Evolutionary conservation across 1,140 invertebrate genomes (phyloP), one percentile per base, ranked within the genome.

Genomic region (Chlorops oryzae): DNA sequence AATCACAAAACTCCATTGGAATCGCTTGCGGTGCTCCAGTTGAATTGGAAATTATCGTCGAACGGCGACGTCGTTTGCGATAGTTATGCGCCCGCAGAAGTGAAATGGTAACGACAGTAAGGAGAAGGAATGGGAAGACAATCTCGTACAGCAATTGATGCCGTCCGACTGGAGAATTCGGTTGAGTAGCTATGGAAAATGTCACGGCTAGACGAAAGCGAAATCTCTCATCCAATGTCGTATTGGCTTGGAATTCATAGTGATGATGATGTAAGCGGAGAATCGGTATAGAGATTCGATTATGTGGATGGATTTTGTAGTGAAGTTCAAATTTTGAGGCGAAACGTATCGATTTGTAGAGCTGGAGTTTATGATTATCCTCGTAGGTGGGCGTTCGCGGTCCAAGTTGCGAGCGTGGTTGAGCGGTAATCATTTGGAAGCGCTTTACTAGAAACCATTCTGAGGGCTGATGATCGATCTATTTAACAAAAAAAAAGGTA

Each of bases 341-440:
- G 49, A 59, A 70, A 22, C 60, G 60, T 22, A 72, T 32, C 0
- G 55, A 58, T n/a, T 55, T 47, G 38, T 59, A 72, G 2, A 62
- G 42, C 25, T 60, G 58, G n/a, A 70, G 27, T 23, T 69, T 70
- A 23, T 70, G 59, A 0, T 38, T 49, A 40, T 70, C 64, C 43
- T 68, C 65, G 24, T 64, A 71, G 5, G 24, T 49, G 0, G 68
- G 57, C 42, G 48, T 18, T 5, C 9, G 56, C 46, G 47, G 6
- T 2, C 52, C 41, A 0, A 52, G 49, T 40, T 46, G 54, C 15
- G 61, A 54, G 7, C 51, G 38, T 1, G 42, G 53, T 3, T 58
- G 44, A 9, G 70, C 77, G 54, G 87, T 82, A 24, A 86, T 73
- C 3, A 86, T 55, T 60, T 88, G 86, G 62, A 87, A 86, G 50